Conservation (phyloP, 2,888 invertebrate species). For the Harpagoxenus sublaevis region DNA sequence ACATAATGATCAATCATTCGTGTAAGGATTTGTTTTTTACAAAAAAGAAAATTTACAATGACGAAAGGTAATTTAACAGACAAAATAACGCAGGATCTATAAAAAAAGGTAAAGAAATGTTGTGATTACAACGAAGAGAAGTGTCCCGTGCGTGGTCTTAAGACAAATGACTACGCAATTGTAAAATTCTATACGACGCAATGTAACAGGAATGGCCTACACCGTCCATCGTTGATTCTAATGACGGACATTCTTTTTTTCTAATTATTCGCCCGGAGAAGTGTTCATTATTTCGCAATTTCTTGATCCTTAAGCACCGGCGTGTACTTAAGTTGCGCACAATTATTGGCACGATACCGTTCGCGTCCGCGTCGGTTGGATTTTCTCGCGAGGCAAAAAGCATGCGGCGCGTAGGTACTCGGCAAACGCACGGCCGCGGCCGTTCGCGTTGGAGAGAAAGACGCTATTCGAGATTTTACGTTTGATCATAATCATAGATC, state of each 20-base stretch:
- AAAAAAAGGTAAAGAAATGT: neutral
- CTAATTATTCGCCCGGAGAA: constrained; percentile 39
- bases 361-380: constrained; percentile 37
- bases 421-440: neutral
- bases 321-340: constrained; percentile 51
- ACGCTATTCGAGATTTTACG: constrained; percentile 13
- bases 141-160: neutral
- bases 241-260: constrained; percentile 43
- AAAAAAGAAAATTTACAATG: neutral
- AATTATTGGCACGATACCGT: constrained; percentile 62
- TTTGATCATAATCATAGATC: constrained; percentile 26
- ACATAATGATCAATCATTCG: neutral
- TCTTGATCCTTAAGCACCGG: constrained; percentile 45
- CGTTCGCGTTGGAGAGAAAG: neutral
- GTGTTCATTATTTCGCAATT: constrained; percentile 45
- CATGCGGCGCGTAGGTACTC: neutral
- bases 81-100: neutral
- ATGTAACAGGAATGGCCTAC: constrained; percentile 25
- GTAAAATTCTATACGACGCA: constrained; percentile 10
- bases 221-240: constrained; percentile 24
- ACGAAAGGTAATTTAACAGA: neutral
- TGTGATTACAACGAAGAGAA: neutral
- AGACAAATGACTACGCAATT: constrained; percentile 38
- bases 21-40: neutral
- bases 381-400: constrained; percentile 51